phyloP scores from a whole-genome alignment of 2,888 invertebrate species.

The Tenthredo distinguenda region DNA sequence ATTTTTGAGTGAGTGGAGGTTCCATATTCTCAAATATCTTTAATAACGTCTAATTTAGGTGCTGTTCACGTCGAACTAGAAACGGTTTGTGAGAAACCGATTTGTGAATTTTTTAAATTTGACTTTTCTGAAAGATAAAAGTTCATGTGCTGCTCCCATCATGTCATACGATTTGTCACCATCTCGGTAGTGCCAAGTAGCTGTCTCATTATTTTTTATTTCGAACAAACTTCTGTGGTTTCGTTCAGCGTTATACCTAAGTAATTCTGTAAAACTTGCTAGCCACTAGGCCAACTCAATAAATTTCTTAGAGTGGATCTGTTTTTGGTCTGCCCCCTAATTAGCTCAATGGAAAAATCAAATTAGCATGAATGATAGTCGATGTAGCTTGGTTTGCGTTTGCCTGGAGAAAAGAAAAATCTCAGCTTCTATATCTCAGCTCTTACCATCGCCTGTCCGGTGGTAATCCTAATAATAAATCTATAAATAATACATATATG shows the following conservation, averaged over 20 bases:
- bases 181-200: not conserved
- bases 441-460: not conserved
- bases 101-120: not conserved
- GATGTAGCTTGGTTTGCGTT: constrained; percentile 21
- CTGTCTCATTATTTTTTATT: not conserved
- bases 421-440: constrained; percentile 28
- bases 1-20: not conserved
- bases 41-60: not conserved
- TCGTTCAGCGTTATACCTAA: not conserved
- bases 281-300: not conserved
- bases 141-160: not conserved
- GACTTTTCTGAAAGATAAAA: not conserved
- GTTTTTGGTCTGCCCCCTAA: not conserved
- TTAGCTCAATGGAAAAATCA: constrained; percentile 5
- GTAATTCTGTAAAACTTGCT: not conserved
- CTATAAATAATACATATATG: constrained; percentile 13
- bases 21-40: constrained; percentile 2
- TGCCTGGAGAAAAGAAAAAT: constrained; percentile 4
- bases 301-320: not conserved
- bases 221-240: not conserved
- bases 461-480: constrained; percentile 33
- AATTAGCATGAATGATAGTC: constrained; percentile 5
- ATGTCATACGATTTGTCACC: not conserved
- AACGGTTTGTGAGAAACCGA: not conserved
- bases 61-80: not conserved